Conservation (phyloP, 2,888 invertebrate species). For the Anthrax anthrax region DNA sequence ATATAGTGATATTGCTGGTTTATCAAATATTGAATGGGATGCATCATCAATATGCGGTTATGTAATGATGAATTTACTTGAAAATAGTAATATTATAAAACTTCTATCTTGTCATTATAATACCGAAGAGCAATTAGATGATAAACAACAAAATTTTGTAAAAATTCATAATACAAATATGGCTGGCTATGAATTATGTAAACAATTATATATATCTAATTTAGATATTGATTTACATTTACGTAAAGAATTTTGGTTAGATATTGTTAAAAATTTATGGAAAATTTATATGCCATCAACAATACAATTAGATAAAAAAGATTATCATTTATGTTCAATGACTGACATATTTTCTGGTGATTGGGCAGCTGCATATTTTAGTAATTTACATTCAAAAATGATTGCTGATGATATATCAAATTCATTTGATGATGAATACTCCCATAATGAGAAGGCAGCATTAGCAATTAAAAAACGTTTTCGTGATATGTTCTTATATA, state of each 20-base stretch:
- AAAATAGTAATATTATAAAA: conserved; percentile 44
- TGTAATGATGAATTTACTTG: conserved; percentile 70
- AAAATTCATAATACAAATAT: conserved; percentile 54
- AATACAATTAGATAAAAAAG: conserved; percentile 47
- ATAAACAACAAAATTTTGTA: conserved; percentile 47
- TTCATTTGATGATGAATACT: conserved; percentile 51
- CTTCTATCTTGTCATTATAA: conserved; percentile 60
- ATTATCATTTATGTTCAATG: conserved; percentile 77
- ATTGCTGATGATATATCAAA: conserved; percentile 82
- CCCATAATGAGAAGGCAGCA: conserved; percentile 26
- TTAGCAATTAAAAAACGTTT: conserved; percentile 51
- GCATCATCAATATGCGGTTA: conserved; percentile 70
- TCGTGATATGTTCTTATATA: conserved; percentile 66
- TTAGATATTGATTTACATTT: conserved; percentile 73
- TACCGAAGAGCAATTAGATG: conserved; percentile 55
- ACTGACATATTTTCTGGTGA: conserved; percentile 68
- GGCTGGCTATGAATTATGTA: conserved; percentile 63
- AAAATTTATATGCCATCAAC: conserved; percentile 64
- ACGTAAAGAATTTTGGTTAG: conserved; percentile 66
- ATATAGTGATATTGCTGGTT: conserved; percentile 71
- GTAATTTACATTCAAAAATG: conserved; percentile 73
- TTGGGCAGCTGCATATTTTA: conserved; percentile 76
- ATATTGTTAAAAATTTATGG: conserved; percentile 64
- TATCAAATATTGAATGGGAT: conserved; percentile 88
- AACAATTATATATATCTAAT: conserved; percentile 65